Evolutionary conservation across 2,888 invertebrate species (phyloP), one percentile per base, ranked within the genome.

Genomic region (Exocentrus adspersus): DNA sequence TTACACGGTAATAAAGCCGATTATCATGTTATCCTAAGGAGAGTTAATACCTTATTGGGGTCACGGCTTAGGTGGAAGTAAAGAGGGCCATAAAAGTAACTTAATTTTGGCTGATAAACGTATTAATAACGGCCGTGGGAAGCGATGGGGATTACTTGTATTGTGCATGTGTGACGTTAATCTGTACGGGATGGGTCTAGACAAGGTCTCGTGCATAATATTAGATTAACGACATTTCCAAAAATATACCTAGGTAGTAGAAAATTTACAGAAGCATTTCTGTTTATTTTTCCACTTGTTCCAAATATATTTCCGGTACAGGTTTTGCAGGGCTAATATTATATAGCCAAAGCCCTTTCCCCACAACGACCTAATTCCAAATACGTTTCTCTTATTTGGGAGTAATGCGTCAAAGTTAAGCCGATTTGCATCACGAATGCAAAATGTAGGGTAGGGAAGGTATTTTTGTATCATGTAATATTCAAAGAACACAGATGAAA

Each of bases 61-160:
- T 48, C 19, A 14, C 3, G 17, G 30, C 41, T 43, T 17, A 43
- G n/a, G n/a, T 42, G 24, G 16, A 42, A 43, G 42, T 43, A 43
- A 43, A 24, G 43, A 54, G 54, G 20, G 14, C 30, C 54, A 54
- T 54, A 54, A 54, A 54, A 54, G 24, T 6, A 24, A 42, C 43
- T 54, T 28, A 54, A 54, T 54, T n/a, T 42, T 42, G 24, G 28
- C 19, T 43, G 43, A 54, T 54, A 54, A 54, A 54, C 43, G 45
- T 28, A 17, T 28, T 43, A 54, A 54, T 54, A 54, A 54, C 17
- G 17, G 1, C 43, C 24, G 41, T 43, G 43, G 24, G 43, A 42
- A 54, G 43, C 43, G 28, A 42, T 16, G 54, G n/a, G 43, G 19
- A 24, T 24, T 41, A 42, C 53, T 24, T 32, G 5, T 37, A 51